These are phyloP conservation scores for Eurystomus glaucurus DNA, from an alignment of 2,797 vertebrate species.

Conservation along the genomic window DNA sequence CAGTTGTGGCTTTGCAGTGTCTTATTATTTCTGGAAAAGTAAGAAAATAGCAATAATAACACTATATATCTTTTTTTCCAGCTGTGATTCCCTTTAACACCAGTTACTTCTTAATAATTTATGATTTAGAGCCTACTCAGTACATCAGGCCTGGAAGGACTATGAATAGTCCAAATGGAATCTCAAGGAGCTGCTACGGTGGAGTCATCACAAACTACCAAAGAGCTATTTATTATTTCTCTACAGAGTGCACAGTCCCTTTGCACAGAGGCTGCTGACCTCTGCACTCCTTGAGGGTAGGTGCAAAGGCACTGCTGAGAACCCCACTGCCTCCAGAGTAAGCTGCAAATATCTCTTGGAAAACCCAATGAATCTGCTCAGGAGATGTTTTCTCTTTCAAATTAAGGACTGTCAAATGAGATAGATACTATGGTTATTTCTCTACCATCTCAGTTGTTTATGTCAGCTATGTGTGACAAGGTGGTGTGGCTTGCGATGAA, in stretches of 20 bases:
- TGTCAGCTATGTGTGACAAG: background rate
- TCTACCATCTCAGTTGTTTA: background rate
- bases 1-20: fast-evolving
- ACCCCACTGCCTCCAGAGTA: fast-evolving
- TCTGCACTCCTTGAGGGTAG: fast-evolving
- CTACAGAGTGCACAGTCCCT: fast-evolving
- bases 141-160: background rate
- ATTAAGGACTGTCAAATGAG: background rate
- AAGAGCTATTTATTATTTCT: background rate
- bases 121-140: background rate
- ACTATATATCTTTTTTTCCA: background rate
- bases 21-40: background rate
- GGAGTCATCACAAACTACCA: background rate
- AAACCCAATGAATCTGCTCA: background rate
- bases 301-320: background rate
- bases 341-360: background rate
- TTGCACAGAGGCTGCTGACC: background rate
- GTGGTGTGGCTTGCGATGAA: background rate
- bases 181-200: background rate
- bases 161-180: background rate
- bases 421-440: background rate
- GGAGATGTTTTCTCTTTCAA: background rate
- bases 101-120: background rate
- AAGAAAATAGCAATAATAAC: background rate
- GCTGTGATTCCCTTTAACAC: background rate